Conservation (phyloP, 2,888 invertebrate genomes). For the Parnassius orleans region DNA sequence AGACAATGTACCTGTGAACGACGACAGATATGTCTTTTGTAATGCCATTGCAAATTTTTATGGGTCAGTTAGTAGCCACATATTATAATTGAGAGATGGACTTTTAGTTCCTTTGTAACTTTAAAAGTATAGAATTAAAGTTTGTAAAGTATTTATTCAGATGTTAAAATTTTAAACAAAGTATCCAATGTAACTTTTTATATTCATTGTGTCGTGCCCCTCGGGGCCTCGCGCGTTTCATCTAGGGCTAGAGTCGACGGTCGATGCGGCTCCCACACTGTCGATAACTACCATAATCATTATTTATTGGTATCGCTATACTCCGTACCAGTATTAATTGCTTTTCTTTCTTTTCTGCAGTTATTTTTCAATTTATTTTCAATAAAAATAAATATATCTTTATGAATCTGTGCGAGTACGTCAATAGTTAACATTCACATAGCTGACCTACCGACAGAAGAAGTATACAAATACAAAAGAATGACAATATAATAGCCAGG, state of each 20-base stretch:
- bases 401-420: not conserved
- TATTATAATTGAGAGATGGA: too few relatives aligned
- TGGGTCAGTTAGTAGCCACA: too few relatives aligned
- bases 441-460: not conserved
- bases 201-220: not conserved
- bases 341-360: not conserved
- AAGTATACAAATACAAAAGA: constrained; percentile 20
- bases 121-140: too few relatives aligned
- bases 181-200: not conserved
- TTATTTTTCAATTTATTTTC: too few relatives aligned
- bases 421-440: not conserved
- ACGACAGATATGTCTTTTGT: too few relatives aligned
- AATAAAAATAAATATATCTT: not conserved
- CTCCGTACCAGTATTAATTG: not conserved
- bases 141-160: too few relatives aligned
- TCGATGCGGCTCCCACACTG: not conserved
- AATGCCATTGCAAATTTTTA: too few relatives aligned
- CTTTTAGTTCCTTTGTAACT: too few relatives aligned
- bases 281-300: constrained; percentile 2
- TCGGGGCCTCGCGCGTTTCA: not conserved
- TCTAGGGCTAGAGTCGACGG: not conserved
- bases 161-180: too few relatives aligned
- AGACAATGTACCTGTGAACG: too few relatives aligned
- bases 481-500: constrained; percentile 20
- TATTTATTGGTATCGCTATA: not conserved